Base-by-base conservation (phyloP, 2,113 vertebrate species). In the Laterallus jamaicensis region DNA sequence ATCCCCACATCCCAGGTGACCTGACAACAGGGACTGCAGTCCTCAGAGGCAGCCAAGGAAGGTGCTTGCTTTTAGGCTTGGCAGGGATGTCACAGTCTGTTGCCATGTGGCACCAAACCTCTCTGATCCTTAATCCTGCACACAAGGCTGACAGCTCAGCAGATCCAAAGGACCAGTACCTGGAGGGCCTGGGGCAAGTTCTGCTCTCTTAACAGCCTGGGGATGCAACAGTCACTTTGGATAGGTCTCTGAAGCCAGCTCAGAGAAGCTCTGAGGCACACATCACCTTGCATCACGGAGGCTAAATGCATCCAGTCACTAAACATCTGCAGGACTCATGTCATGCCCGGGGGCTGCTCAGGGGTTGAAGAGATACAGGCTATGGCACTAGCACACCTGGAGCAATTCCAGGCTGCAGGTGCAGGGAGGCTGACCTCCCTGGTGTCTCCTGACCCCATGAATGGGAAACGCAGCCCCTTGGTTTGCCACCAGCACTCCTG, bases 321-420 rank as follows among this genome's bases (percentile, higher is more conserved):
- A 44, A 76, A 6, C 69, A 8, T 19, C 49, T 68, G 56, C 37
- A 49, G 8, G 44, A 25, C 44, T 59, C 39, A 2, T 4, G 7
- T 78, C 67, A 21, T 62, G 50, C 16, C 83, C 62, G 50, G 52
- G 8, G 28, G 40, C 26, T 82, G 26, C 82, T 29, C 12, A 8
- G 3, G 15, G 4, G 8, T 3, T 74, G 28, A 37, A 40, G 47
- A 60, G 22, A 7, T n/a, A 25, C 40, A 28, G 69, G 22, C 40
- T 40, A 2, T 11, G 22, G 40, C 60, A 60, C 7, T 9, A 52
- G 39, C 44, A 60, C 13, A 16, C 9, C 9, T 0, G 0, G 19
- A 58, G 60, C 1, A 4, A 24, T 29, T 49, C 25, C 4, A 10
- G 25, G 37, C 40, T 39, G 69, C 19, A 3, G 3, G 28, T 39